These are phyloP conservation scores for Lampropteryx suffumata DNA, from an alignment of 2,888 invertebrate genomes.

Conservation along the genomic window DNA sequence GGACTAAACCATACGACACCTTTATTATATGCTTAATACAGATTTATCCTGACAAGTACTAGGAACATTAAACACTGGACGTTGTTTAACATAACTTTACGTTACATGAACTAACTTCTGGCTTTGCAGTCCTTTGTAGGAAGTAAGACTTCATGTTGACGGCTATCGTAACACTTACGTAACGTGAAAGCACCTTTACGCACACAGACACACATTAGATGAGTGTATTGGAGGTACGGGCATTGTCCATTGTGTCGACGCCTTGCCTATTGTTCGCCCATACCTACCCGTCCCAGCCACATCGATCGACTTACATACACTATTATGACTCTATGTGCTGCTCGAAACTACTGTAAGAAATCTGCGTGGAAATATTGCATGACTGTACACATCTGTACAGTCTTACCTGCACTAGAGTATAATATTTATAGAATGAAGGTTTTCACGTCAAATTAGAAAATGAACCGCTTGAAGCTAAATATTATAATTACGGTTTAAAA, in stretches of 20 bases:
- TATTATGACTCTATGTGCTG: conserved; percentile 60
- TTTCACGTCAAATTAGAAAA: too few species aligned
- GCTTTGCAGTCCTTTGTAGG: conserved; percentile 27
- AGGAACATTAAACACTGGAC: conserved; percentile 19
- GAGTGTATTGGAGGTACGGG: conserved; percentile 69
- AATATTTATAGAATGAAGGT: too few species aligned
- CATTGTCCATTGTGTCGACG: conserved; percentile 80
- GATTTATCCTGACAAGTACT: conserved; percentile 2
- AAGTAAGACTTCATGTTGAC: conserved; percentile 39
- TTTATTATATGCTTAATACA: neutral
- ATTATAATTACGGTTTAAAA: too few species aligned
- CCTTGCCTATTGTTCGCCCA: conserved; percentile 71
- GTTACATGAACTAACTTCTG: conserved; percentile 28
- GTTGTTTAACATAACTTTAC: conserved; percentile 28
- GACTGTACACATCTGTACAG: neutral
- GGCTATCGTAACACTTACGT: conserved; percentile 50
- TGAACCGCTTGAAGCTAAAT: too few species aligned
- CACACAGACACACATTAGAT: conserved; percentile 67
- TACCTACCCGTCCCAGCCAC: conserved; percentile 56
- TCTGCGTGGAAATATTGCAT: conserved; percentile 12
- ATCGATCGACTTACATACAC: conserved; percentile 62
- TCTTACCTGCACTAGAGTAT: conserved; percentile 1
- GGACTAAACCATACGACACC: too few species aligned
- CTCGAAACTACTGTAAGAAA: conserved; percentile 39
- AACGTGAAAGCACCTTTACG: conserved; percentile 54